Evolutionary conservation across 2,113 vertebrate species (phyloP), one percentile per base, ranked within the genome.

Genomic region (Antidorcas marsupialis): DNA sequence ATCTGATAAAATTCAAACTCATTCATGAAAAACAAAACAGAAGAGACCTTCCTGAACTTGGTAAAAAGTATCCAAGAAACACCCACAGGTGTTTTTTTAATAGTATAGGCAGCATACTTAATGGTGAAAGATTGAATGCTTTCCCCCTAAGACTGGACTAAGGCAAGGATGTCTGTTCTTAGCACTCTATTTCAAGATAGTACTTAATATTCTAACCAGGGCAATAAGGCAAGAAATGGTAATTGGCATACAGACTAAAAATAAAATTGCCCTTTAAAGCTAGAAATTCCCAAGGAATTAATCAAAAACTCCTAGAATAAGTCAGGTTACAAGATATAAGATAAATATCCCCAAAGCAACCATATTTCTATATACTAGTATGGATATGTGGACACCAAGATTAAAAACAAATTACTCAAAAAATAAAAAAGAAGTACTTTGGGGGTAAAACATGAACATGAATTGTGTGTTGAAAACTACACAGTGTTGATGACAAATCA

Each of bases 221-320:
- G 7, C 16, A 62, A n/a, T 47, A 30, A 27, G 45, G 5, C 6
- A 67, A 59, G 17, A 78, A 45, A 89, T 52, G 36, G 23, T 74
- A 52, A 67, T 7, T 52, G n/a, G 30, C 21, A 94, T 47, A 47
- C 33, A 59, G 36, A 87, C 14, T 14, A 62, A 52, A 60, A 60
- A 55, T 33, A 76, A 45, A 97, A 62, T 5, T 36, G 17, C 1
- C 28, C 13, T 79, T 59, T 93, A 60, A n/a, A 64, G 30, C 91
- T 57, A 85, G 89, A 79, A 96, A 96, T 47, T 84, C 28, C 27
- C 57, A 59, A 91, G 43, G 33, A 93, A 94, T 94, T 53, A 87
- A 94, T 59, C 13, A 53, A 79, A 92, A 85, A 50, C 10, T 71
- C 19, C 57, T 89, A 71, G 16, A 78, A 60, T 53, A 74, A 94